A percentile compares a stretch with the other conserved stretches of the same genome.
Conservation (phyloP, 2,888 invertebrate species). For the Amphipoea lucens region DNA sequence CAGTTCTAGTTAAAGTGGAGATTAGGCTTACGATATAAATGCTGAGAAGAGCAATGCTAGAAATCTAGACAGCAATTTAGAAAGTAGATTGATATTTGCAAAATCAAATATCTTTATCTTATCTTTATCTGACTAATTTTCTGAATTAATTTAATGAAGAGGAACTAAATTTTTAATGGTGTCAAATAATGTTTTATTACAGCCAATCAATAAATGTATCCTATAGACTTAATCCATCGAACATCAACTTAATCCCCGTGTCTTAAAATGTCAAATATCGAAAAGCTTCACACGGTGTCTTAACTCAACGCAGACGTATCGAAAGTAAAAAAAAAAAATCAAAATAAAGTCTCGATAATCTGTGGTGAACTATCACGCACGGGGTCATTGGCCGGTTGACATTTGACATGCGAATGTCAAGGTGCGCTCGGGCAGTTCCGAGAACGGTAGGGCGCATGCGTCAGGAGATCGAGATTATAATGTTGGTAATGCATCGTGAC, state of each 20-base stretch:
- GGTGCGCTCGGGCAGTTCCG: conserved; percentile 77
- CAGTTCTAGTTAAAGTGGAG: conserved; percentile 13
- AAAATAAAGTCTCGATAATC: conserved; percentile 68
- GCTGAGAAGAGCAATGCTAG: conserved; percentile 18
- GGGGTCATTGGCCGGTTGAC: conserved; percentile 85
- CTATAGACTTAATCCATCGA: conserved; percentile 10
- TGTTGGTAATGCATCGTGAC: conserved; percentile 60
- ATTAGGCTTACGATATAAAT: conserved; percentile 10
- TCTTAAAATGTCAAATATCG: conserved; percentile 50
- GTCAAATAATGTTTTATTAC: conserved; percentile 30
- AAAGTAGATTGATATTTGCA: conserved; percentile 13
- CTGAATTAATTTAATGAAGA: background rate
- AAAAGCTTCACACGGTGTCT: conserved; percentile 39
- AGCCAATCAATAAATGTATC: conserved; percentile 1
- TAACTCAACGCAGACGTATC: conserved; percentile 46
- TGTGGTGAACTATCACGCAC: conserved; percentile 80
- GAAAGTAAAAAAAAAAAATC: conserved; percentile 66
- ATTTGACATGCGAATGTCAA: conserved; percentile 90
- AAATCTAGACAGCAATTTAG: conserved; percentile 29
- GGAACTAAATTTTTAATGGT: background rate
- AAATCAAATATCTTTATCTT: background rate
- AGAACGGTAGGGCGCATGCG: conserved; percentile 69
- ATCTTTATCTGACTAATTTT: background rate
- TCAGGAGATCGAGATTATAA: conserved; percentile 68
- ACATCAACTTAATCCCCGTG: conserved; percentile 27